phyloP scores from a whole-genome alignment of 2,797 vertebrate species.

The Etheostoma nigrum region DNA sequence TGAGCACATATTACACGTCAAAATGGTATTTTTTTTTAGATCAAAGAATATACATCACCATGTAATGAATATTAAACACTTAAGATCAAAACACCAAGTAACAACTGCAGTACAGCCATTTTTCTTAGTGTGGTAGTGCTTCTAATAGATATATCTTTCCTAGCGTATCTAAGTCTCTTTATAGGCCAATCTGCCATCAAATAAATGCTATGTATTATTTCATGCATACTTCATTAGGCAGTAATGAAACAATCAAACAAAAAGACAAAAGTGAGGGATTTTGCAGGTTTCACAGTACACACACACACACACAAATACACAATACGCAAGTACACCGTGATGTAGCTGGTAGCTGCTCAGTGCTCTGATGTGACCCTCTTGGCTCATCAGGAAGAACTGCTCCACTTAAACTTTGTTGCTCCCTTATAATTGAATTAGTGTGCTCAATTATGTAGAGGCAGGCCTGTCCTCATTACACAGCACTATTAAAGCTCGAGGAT shows the following conservation, averaged over 20 bases:
- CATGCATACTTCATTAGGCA: constrained; percentile 33
- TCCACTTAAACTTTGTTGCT: constrained; percentile 82
- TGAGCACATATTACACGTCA: constrained; percentile 14
- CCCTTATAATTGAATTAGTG: constrained; percentile 82
- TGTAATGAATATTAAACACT: constrained; percentile 42
- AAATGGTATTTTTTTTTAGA: not conserved
- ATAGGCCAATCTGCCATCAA: constrained; percentile 37
- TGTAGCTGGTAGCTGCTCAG: constrained; percentile 37
- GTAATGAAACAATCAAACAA: constrained; percentile 36
- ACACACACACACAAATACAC: not conserved
- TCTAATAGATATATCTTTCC: constrained; percentile 37
- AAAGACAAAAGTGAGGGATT: constrained; percentile 17
- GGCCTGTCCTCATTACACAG: constrained; percentile 76
- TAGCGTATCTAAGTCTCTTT: constrained; percentile 10
- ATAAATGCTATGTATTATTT: constrained; percentile 47
- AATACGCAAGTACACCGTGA: not conserved
- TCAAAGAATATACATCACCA: not conserved
- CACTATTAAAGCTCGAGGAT: constrained; percentile 70
- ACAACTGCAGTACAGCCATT: constrained; percentile 24
- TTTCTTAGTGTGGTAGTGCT: constrained; percentile 3
- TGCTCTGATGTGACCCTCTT: constrained; percentile 65
- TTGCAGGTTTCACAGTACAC: constrained; percentile 19
- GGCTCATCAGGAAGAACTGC: constrained; percentile 75
- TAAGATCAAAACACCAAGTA: constrained; percentile 5
- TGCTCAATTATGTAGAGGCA: constrained; percentile 79